These are phyloP conservation scores for Acanthis flammea DNA, from an alignment of 2,797 vertebrate genomes.

Conservation along the genomic window DNA sequence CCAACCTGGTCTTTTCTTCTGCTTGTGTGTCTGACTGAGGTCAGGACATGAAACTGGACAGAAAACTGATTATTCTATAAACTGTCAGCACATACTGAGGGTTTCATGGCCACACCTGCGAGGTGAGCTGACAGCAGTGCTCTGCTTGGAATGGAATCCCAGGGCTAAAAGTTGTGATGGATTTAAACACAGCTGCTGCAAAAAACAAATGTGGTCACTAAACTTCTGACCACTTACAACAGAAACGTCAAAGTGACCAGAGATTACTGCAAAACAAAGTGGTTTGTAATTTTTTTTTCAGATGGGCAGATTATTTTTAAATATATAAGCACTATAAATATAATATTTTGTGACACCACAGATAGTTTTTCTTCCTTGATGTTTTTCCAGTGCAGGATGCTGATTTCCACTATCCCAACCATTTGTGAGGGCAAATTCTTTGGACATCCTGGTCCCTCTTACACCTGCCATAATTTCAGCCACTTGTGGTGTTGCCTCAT, in stretches of 20 bases:
- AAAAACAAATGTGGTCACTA: neutral
- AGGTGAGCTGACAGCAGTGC: accelerated
- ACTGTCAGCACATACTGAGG: accelerated
- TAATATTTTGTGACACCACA: accelerated
- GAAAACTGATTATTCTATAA: neutral
- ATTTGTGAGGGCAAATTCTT: neutral
- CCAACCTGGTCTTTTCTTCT: neutral
- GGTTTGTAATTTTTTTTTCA: neutral
- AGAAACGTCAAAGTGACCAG: accelerated
- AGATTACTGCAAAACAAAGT: neutral
- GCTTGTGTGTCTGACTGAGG: neutral
- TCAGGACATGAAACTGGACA: neutral
- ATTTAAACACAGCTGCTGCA: neutral
- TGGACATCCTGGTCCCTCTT: neutral
- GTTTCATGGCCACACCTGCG: neutral
- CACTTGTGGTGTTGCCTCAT: neutral
- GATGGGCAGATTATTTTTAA: neutral
- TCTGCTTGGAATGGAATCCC: neutral
- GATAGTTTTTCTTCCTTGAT: neutral
- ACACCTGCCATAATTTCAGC: neutral
- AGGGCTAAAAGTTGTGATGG: neutral
- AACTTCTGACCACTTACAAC: accelerated
- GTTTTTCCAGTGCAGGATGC: neutral
- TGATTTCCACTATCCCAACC: neutral
- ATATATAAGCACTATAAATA: neutral